Evolutionary conservation across 1,140 invertebrate genomes (phyloP).

Genomic region (Drosophila simulans): DNA sequence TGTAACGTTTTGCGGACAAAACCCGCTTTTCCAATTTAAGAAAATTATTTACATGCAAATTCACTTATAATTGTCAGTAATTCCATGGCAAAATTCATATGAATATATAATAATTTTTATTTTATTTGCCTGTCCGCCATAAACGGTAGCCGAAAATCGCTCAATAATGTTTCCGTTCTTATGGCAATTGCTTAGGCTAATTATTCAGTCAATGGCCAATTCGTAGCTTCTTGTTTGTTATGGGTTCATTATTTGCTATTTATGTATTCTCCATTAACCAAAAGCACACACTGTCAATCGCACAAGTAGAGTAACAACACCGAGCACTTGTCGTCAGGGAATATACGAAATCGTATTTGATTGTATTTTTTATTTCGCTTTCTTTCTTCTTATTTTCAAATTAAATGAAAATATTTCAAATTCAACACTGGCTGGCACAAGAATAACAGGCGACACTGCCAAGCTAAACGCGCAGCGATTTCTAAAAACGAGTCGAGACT

Average conservation of each 20-base stretch:
- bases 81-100: neutral
- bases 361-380: constrained; percentile 39
- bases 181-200: constrained; percentile 34
- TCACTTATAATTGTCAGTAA: neutral
- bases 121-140: constrained; percentile 7
- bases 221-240: constrained; percentile 25
- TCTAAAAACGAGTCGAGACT: constrained; percentile 39
- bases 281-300: constrained; percentile 16
- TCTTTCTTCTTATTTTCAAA: constrained; percentile 33
- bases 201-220: constrained; percentile 37
- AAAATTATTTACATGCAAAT: constrained; percentile 6
- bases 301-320: constrained; percentile 34
- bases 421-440: constrained; percentile 52
- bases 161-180: constrained; percentile 27
- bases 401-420: constrained; percentile 61
- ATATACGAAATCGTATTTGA: constrained; percentile 38
- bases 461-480: constrained; percentile 42
- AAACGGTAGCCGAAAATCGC: constrained; percentile 7
- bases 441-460: constrained; percentile 11
- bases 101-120: constrained; percentile 15
- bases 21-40: neutral
- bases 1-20: neutral
- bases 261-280: constrained; percentile 42
- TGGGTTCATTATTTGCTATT: constrained; percentile 47
- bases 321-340: constrained; percentile 54